Percentiles rank a stretch among this genome's conserved stretches.
Conservation (phyloP, 2,797 vertebrate species). For the Gadopsis bispinosus region DNA sequence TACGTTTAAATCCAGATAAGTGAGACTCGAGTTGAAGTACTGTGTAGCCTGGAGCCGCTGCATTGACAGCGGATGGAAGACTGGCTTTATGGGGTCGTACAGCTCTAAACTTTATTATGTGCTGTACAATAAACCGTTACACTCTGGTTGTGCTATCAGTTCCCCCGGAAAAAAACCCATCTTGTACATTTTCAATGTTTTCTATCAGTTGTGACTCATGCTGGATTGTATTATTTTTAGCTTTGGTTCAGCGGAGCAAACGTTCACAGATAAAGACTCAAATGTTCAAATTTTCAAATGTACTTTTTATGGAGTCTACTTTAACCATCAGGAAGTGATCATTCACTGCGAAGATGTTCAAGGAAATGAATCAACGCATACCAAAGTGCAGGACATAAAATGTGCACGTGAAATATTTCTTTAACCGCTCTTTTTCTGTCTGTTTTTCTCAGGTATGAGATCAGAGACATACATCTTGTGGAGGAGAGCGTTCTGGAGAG, state of each 20-base stretch:
- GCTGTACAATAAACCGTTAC: slow-evolving; percentile 41
- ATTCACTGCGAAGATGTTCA: slow-evolving; percentile 25
- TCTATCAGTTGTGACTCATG: slow-evolving; percentile 45
- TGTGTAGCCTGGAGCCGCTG: slow-evolving; percentile 41
- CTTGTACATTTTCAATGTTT: slow-evolving; percentile 34
- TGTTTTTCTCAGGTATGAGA: slow-evolving; percentile 89
- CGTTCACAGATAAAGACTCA: slow-evolving; percentile 23
- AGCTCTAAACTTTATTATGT: slow-evolving; percentile 55
- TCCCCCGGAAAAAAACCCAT: slow-evolving; percentile 19
- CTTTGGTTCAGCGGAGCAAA: slow-evolving; percentile 24
- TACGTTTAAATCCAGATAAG: slow-evolving; percentile 12
- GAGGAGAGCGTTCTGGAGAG: slow-evolving; percentile 96
- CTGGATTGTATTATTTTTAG: slow-evolving; percentile 37
- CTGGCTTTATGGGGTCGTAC: slow-evolving; percentile 42
- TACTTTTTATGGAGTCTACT: slow-evolving; percentile 29
- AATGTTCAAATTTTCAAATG: slow-evolving; percentile 21
- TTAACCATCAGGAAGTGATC: slow-evolving; percentile 24
- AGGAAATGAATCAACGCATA: slow-evolving; percentile 24
- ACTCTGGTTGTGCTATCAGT: slow-evolving; percentile 25
- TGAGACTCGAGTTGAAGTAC: slow-evolving; percentile 15
- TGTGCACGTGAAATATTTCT: slow-evolving; percentile 4
- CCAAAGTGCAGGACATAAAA: slow-evolving; percentile 2
- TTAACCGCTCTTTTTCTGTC: not conserved
- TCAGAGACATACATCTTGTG: slow-evolving; percentile 93
- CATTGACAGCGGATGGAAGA: slow-evolving; percentile 34